Evolutionary conservation across 2,797 vertebrate genomes (phyloP).

Genomic region (Xiphorhynchus erythropygius): DNA sequence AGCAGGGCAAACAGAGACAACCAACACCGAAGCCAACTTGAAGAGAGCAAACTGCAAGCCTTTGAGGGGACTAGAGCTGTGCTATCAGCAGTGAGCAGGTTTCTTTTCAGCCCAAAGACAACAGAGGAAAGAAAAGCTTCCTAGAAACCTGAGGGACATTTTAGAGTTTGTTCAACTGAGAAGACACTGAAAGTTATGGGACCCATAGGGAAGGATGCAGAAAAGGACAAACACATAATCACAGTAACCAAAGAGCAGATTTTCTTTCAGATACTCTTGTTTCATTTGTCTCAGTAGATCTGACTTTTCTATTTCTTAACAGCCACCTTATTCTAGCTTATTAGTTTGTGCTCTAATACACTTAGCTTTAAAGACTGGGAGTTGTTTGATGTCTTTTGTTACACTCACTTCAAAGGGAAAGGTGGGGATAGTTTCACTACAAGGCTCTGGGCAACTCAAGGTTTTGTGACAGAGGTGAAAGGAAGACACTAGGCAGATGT

Average conservation of each 20-base stretch:
- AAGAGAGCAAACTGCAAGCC: neutral
- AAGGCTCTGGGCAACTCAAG: neutral
- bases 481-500: neutral
- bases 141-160: neutral
- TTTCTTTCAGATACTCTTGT: neutral
- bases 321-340: slow-evolving; percentile 9
- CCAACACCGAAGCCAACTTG: neutral
- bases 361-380: slow-evolving; percentile 16
- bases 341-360: slow-evolving; percentile 31
- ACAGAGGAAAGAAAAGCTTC: neutral
- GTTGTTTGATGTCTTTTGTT: slow-evolving; percentile 43
- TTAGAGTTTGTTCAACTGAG: neutral
- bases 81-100: neutral
- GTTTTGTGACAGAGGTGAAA: neutral
- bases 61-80: neutral
- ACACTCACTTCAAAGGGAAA: slow-evolving; percentile 23
- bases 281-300: slow-evolving; percentile 8
- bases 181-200: neutral
- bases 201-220: neutral
- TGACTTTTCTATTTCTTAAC: neutral
- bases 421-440: neutral
- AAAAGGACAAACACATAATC: neutral
- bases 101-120: neutral
- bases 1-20: neutral
- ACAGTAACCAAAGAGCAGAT: neutral